These are phyloP conservation scores for Martes martes DNA, from an alignment of 2,113 vertebrate genomes.

Conservation along the genomic window DNA sequence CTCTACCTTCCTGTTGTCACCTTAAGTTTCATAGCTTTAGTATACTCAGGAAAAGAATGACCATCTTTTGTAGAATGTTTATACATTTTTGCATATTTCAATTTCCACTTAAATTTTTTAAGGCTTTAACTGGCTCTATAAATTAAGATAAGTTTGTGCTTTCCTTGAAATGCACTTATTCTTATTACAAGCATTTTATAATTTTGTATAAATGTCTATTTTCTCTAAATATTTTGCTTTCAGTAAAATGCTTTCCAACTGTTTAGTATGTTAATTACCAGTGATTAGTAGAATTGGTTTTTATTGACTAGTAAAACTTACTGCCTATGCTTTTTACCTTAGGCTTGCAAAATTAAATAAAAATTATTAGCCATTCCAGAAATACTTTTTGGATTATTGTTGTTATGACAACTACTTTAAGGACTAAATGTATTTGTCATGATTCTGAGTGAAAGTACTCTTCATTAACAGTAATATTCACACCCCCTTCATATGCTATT, in stretches of 20 bases:
- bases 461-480: constrained; percentile 13
- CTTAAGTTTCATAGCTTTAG: constrained; percentile 87
- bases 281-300: constrained; percentile 68
- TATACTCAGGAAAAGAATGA: constrained; percentile 86
- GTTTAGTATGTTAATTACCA: constrained; percentile 69
- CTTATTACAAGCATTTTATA: constrained; percentile 84
- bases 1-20: constrained; percentile 72
- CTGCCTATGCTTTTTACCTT: constrained; percentile 76
- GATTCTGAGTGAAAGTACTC: neutral
- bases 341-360: constrained; percentile 75
- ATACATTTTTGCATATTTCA: constrained; percentile 82
- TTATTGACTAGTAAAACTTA: constrained; percentile 75
- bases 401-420: neutral
- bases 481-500: neutral
- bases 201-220: constrained; percentile 90
- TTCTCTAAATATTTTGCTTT: constrained; percentile 84
- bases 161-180: constrained; percentile 86
- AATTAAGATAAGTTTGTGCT: constrained; percentile 80
- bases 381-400: constrained; percentile 25
- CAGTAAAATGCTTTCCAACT: constrained; percentile 79
- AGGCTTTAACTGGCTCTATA: constrained; percentile 79
- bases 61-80: constrained; percentile 86
- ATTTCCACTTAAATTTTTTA: constrained; percentile 80
- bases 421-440: neutral
- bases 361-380: constrained; percentile 60